Conservation (phyloP, 35 echinoderm and acorn worm genomes). For the Antedon bifida region DNA sequence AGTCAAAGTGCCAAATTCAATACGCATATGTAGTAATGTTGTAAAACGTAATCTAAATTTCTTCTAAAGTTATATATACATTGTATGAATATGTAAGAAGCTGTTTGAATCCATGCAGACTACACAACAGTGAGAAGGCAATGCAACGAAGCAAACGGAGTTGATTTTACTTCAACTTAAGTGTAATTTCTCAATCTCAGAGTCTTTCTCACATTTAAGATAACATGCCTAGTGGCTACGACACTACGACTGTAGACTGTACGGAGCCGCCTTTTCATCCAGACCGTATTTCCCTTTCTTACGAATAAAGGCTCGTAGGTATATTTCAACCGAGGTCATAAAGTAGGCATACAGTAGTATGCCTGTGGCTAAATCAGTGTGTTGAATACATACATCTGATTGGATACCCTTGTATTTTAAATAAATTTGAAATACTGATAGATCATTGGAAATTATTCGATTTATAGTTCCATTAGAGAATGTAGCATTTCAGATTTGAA, state of each 20-base stretch:
- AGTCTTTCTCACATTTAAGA: neutral
- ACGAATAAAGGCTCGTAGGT: neutral
- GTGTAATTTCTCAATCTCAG: neutral
- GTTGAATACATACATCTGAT: too few species aligned
- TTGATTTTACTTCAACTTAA: neutral
- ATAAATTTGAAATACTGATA: too few species aligned
- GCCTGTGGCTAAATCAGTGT: too few species aligned
- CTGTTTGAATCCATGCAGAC: neutral
- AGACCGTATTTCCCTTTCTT: neutral
- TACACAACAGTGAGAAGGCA: neutral
- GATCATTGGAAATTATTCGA: too few species aligned
- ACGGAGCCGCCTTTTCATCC: neutral
- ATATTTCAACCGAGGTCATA: neutral
- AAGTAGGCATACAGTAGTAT: neutral
- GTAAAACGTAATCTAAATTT: too few species aligned
- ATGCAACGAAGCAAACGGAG: neutral
- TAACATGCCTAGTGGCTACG: neutral
- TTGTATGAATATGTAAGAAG: neutral
- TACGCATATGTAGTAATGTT: neutral
- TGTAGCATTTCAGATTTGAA: too few species aligned
- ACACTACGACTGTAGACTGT: neutral
- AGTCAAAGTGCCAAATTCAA: neutral
- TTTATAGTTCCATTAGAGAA: too few species aligned
- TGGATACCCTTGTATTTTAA: too few species aligned
- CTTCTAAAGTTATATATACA: neutral